Conservation (phyloP, 2,797 vertebrate genomes). For the Peromyscus attwateri region DNA sequence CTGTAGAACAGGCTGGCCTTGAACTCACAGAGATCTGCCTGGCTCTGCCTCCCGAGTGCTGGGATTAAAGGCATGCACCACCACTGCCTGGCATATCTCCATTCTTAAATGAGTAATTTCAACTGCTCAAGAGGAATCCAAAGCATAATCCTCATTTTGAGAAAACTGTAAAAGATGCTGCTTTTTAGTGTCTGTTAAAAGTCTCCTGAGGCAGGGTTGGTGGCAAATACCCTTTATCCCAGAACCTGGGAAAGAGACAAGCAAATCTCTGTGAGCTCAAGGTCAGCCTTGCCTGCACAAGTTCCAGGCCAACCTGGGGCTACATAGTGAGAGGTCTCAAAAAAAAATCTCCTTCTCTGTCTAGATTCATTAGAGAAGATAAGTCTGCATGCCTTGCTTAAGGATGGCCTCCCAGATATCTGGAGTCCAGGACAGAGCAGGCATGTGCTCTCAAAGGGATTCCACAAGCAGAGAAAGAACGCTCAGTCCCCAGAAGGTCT, state of each 20-base stretch:
- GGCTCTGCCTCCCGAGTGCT: no score
- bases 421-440: constrained; percentile 79
- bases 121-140: constrained; percentile 29
- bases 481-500: not conserved
- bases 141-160: constrained; percentile 66
- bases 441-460: constrained; percentile 48
- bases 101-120: not conserved
- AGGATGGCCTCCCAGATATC: constrained; percentile 74
- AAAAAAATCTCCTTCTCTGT: constrained; percentile 66
- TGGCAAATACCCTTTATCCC: no score
- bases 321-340: not conserved
- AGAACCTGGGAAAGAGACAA: no score
- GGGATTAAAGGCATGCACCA: no score
- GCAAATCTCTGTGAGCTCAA: not conserved
- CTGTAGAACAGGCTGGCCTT: no score
- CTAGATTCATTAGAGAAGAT: constrained; percentile 83
- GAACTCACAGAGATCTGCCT: no score
- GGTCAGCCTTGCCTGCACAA: not conserved
- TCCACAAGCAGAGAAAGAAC: constrained; percentile 82
- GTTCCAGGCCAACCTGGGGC: not conserved
- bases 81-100: not conserved
- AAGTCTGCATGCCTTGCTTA: constrained; percentile 67
- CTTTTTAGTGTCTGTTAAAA: constrained; percentile 76
- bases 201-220: not conserved
- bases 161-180: constrained; percentile 59